Evolutionary conservation across 2,888 invertebrate species (phyloP).

Genomic region (Coelogynopora nodosa): DNA sequence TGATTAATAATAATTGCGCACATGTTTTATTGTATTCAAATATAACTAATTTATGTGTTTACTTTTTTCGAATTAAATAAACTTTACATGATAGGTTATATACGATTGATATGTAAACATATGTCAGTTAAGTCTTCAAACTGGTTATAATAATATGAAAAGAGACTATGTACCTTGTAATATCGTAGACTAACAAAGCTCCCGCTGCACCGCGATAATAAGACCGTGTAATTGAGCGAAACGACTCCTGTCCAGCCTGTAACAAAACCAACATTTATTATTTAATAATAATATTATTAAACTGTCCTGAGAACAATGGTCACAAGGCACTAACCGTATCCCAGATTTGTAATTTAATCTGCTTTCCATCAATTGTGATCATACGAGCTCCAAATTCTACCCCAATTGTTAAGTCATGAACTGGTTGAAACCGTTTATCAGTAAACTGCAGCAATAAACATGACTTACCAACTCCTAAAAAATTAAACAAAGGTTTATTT

Average conservation of each 20-base stretch:
- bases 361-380: constrained; percentile 99
- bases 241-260: constrained; percentile 73
- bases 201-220: constrained; percentile 99
- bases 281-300: not conserved
- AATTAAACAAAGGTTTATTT: not conserved
- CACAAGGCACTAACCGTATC: constrained; percentile 73
- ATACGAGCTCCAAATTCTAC: constrained; percentile 99
- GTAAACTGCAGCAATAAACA: constrained; percentile 97
- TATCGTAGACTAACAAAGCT: constrained; percentile 94
- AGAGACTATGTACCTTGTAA: constrained; percentile 71
- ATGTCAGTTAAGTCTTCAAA: too few relatives aligned
- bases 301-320: not conserved
- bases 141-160: too few relatives aligned
- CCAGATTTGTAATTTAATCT: constrained; percentile 99
- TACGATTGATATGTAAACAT: too few relatives aligned
- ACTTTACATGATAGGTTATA: too few relatives aligned
- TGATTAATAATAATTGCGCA: too few relatives aligned
- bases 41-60: too few relatives aligned
- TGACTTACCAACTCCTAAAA: constrained; percentile 92
- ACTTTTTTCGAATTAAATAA: too few relatives aligned
- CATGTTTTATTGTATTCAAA: too few relatives aligned
- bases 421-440: constrained; percentile 96
- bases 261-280: constrained; percentile 10
- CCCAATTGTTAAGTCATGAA: constrained; percentile 91
- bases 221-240: constrained; percentile 93